Evolutionary conservation across 1,140 invertebrate genomes (phyloP).

Genomic region (Neuroterus valhalla): DNA sequence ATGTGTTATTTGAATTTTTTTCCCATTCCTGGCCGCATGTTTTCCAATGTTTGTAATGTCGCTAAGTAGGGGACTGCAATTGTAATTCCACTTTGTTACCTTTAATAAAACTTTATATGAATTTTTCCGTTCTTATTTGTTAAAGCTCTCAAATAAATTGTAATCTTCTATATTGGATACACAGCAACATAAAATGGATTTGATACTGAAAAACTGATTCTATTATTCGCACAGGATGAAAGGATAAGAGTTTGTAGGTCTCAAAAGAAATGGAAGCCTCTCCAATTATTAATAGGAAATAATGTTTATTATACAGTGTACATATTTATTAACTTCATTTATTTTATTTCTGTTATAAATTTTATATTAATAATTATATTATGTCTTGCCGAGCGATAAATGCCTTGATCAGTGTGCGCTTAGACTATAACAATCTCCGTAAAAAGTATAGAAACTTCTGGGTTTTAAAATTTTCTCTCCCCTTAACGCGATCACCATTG

Average conservation of each 20-base stretch:
- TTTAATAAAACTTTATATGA: too few species aligned
- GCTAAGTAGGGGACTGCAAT: too few species aligned
- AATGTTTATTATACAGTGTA: constrained; percentile 76
- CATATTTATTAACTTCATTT: constrained; percentile 75
- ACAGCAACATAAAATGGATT: too few species aligned
- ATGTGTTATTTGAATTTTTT: too few species aligned
- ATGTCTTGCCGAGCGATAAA: constrained; percentile 74
- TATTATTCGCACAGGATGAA: too few species aligned
- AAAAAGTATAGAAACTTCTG: constrained; percentile 75
- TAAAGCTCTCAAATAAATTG: too few species aligned
- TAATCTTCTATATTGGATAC: too few species aligned
- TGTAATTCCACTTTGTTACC: too few species aligned
- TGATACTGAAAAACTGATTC: too few species aligned
- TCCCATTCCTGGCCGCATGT: too few species aligned
- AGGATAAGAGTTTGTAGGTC: neutral
- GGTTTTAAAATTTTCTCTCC: constrained; percentile 68
- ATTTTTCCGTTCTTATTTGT: too few species aligned
- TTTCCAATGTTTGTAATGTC: too few species aligned
- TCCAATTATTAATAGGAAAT: constrained; percentile 73
- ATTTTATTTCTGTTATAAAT: constrained; percentile 76
- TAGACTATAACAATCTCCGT: constrained; percentile 75
- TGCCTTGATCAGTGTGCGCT: constrained; percentile 74
- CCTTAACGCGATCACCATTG: constrained; percentile 64
- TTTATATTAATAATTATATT: constrained; percentile 75
- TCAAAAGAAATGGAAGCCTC: neutral